Percentiles rank a stretch among this genome's conserved stretches.
Conservation (phyloP, 92 coral and sea anemone genomes). For the Heliopora coerulea region DNA sequence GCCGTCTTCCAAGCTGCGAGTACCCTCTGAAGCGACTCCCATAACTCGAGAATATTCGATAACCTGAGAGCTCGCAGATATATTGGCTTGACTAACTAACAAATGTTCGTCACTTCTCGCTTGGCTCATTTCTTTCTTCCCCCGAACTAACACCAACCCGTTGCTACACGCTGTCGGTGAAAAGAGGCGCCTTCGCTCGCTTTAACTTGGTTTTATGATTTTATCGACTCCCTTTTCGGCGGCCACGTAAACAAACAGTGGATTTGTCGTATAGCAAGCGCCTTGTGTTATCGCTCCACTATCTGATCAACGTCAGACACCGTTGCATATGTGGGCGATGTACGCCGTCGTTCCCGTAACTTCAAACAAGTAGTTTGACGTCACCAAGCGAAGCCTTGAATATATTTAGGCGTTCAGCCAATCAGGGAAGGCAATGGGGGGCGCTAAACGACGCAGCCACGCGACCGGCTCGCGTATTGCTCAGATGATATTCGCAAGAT, state of each 20-base stretch:
- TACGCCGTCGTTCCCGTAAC: conserved; percentile 37
- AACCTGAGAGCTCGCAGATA: neutral
- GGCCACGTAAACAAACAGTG: neutral
- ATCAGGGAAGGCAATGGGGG: conserved; percentile 16
- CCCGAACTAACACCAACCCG: too few relatives aligned
- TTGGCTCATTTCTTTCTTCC: neutral
- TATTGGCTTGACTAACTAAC: too few relatives aligned
- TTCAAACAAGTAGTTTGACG: conserved; percentile 35
- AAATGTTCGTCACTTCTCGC: neutral
- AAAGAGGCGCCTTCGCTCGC: neutral
- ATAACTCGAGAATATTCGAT: neutral
- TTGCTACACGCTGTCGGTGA: too few relatives aligned
- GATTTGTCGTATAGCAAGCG: neutral
- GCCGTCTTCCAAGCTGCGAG: neutral
- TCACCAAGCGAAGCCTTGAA: conserved; percentile 28
- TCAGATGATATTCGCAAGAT: too few relatives aligned
- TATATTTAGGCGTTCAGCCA: conserved; percentile 14
- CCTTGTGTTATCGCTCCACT: conserved; percentile 7
- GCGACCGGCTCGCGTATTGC: neutral
- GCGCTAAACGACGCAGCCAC: conserved; percentile 21
- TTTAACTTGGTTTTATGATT: conserved; percentile 2
- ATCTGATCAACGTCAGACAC: conserved; percentile 38
- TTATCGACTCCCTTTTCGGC: neutral
- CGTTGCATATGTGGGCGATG: conserved; percentile 36
- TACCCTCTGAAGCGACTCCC: neutral